These are phyloP conservation scores for Polypterus senegalus DNA, from an alignment of 2,113 vertebrate species.

Conservation along the genomic window DNA sequence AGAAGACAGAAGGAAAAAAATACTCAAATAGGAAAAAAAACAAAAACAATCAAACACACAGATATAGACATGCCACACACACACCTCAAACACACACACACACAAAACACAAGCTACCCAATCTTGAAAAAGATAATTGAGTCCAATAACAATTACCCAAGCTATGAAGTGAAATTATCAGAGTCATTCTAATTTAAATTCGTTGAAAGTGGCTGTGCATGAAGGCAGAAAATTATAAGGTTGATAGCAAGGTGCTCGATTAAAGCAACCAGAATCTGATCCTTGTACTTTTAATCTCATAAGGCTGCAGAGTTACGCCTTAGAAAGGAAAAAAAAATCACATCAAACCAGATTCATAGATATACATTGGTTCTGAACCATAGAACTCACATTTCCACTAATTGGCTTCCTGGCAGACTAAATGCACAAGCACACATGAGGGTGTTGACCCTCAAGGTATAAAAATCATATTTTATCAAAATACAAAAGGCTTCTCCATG, in stretches of 20 bases:
- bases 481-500: neutral
- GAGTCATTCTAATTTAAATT: constrained; percentile 68
- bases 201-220: constrained; percentile 57
- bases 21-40: too few species aligned
- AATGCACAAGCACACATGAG: constrained; percentile 3
- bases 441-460: constrained; percentile 2
- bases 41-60: too few species aligned
- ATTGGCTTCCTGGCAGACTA: constrained; percentile 2
- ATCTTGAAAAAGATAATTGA: constrained; percentile 49
- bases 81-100: too few species aligned
- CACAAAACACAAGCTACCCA: neutral
- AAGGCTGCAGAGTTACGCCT: constrained; percentile 37
- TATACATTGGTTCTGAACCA: constrained; percentile 4
- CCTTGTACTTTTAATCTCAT: constrained; percentile 27
- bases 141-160: constrained; percentile 57
- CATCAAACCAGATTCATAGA: neutral
- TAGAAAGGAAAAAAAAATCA: constrained; percentile 5
- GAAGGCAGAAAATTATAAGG: constrained; percentile 63
- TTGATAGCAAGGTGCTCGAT: constrained; percentile 50
- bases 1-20: too few species aligned
- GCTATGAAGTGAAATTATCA: constrained; percentile 64
- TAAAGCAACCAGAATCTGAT: constrained; percentile 45
- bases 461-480: constrained; percentile 7
- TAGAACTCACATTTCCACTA: neutral
- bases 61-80: too few species aligned